phyloP scores from a whole-genome alignment of 2,888 invertebrate genomes.

The Sminthurinus aureus region DNA sequence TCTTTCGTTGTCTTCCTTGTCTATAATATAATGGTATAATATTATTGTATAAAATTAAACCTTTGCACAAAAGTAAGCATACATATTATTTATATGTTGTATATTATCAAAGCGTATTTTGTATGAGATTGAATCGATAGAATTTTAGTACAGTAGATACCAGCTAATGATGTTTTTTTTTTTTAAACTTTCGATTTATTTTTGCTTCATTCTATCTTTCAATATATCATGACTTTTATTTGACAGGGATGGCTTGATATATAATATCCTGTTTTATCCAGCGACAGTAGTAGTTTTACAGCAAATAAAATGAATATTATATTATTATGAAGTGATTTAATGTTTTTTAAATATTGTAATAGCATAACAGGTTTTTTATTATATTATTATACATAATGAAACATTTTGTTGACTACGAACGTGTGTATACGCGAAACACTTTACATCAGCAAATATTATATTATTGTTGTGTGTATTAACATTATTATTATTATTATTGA shows the following conservation, averaged over 20 bases:
- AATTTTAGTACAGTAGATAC: too few relatives aligned
- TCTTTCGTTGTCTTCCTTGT: too few relatives aligned
- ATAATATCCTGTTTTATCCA: neutral
- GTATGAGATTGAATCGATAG: too few relatives aligned
- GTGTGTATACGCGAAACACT: neutral
- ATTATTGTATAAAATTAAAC: too few relatives aligned
- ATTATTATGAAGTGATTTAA: neutral
- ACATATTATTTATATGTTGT: too few relatives aligned
- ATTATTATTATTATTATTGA: neutral
- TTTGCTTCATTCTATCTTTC: too few relatives aligned
- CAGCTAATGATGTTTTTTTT: too few relatives aligned
- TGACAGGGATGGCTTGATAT: neutral
- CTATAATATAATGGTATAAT: too few relatives aligned
- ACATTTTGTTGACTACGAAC: constrained; percentile 10
- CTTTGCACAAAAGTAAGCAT: too few relatives aligned
- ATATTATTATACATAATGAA: neutral
- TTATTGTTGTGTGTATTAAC: neutral
- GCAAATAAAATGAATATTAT: neutral
- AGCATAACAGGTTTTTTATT: neutral
- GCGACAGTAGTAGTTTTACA: neutral
- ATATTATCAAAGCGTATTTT: too few relatives aligned
- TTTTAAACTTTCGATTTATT: too few relatives aligned
- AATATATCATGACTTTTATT: too few relatives aligned
- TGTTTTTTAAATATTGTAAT: neutral
- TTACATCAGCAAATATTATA: neutral